Evolutionary conservation across 2,888 invertebrate genomes (phyloP).

Genomic region (Hydrotaea cyrtoneurina): DNA sequence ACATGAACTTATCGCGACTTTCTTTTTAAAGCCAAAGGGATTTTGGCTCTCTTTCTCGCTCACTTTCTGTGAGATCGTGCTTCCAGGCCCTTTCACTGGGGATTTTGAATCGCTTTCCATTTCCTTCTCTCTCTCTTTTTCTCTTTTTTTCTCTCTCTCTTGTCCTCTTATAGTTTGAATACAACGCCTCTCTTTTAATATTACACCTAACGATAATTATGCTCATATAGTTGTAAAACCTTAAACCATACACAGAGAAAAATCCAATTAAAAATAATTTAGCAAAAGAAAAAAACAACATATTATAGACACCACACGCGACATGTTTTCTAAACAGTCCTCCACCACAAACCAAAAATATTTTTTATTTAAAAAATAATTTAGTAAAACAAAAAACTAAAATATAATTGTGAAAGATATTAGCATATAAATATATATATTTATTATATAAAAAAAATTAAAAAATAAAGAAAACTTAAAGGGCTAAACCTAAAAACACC

Average conservation of each 20-base stretch:
- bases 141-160: neutral
- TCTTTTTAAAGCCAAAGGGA: too few species aligned
- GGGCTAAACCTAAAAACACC: slow-evolving; percentile 65
- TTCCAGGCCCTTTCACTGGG: too few species aligned
- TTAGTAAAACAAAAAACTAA: slow-evolving; percentile 23
- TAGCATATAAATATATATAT: slow-evolving; percentile 45
- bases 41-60: too few species aligned
- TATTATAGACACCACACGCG: neutral
- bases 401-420: slow-evolving; percentile 36
- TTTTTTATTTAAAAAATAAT: slow-evolving; percentile 30
- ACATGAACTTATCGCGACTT: too few species aligned
- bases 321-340: slow-evolving; percentile 20
- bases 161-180: neutral
- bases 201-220: neutral
- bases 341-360: neutral
- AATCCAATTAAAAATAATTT: neutral
- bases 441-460: slow-evolving; percentile 48
- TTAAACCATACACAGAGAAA: slow-evolving; percentile 20
- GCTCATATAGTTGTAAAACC: slow-evolving; percentile 26
- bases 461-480: slow-evolving; percentile 37
- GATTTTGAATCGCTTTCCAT: too few species aligned
- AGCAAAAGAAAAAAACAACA: neutral
- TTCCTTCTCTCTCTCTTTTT: neutral
- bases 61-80: too few species aligned
- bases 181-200: neutral